Percentiles rank a stretch among this genome's conserved stretches.
These are phyloP conservation scores for Callinectes sapidus DNA, from an alignment of 2,888 invertebrate species.

Conservation along the genomic window DNA sequence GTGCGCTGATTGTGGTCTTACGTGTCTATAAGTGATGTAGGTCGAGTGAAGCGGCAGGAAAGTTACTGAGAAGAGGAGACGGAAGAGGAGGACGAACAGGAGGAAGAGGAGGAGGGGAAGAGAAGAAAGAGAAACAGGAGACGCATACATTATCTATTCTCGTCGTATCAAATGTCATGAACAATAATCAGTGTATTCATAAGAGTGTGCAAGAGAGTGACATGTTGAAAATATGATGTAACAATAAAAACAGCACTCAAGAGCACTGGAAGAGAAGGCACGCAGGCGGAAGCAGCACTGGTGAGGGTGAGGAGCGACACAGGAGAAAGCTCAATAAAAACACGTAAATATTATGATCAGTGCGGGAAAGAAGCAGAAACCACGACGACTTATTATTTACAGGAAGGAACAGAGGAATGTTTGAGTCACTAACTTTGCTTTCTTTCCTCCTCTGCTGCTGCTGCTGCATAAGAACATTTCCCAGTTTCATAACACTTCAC, in stretches of 20 bases:
- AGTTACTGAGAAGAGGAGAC: background rate
- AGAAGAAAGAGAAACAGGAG: background rate
- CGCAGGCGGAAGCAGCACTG: background rate
- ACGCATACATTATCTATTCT: background rate
- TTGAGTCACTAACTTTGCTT: too few relatives aligned
- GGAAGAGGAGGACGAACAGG: background rate
- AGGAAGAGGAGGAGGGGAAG: background rate
- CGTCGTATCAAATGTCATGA: background rate
- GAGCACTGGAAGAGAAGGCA: background rate
- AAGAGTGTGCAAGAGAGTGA: background rate
- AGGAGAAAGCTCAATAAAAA: background rate
- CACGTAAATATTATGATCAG: background rate
- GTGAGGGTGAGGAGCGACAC: background rate
- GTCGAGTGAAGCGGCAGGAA: background rate
- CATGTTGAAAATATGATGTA: background rate
- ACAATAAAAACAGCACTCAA: background rate
- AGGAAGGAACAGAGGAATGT: too few relatives aligned
- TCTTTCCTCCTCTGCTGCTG: too few relatives aligned
- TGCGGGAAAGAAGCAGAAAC: too few relatives aligned
- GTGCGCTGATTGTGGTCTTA: background rate
- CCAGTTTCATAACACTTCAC: too few relatives aligned
- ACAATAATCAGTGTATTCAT: background rate
- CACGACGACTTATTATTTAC: too few relatives aligned
- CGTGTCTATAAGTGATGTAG: background rate
- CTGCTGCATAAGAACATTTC: too few relatives aligned